A percentile compares a stretch with the other conserved stretches of the same genome.
Conservation (phyloP, 2,888 invertebrate species). For the Clusia tigrina region DNA sequence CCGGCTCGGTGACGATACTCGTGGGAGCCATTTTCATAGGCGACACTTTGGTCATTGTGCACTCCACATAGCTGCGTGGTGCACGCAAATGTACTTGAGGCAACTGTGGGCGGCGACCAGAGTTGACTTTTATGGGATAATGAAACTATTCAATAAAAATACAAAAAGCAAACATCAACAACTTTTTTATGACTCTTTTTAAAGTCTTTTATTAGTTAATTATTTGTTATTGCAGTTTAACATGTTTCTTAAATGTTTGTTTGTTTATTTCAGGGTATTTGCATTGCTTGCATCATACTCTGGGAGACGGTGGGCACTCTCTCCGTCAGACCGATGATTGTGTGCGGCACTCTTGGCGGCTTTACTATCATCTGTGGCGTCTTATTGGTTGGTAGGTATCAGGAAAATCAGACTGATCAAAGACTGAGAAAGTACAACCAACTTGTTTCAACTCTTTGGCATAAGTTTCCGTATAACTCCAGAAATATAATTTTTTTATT, state of each 20-base stretch:
- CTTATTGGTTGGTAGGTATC: slow-evolving; percentile 51
- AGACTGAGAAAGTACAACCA: neutral
- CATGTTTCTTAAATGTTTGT: neutral
- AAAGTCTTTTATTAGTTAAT: no score
- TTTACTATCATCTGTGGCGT: slow-evolving; percentile 58
- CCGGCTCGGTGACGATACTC: slow-evolving; percentile 47
- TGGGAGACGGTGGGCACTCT: slow-evolving; percentile 48
- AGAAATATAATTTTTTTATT: neutral
- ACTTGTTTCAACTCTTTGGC: slow-evolving; percentile 7
- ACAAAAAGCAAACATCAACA: no score
- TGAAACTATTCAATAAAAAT: no score
- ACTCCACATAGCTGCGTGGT: no score
- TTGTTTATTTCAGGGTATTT: slow-evolving; percentile 48
- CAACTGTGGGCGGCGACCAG: no score
- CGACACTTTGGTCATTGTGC: slow-evolving; percentile 50
- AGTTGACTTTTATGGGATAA: no score
- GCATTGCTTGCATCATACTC: slow-evolving; percentile 58
- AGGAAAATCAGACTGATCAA: neutral
- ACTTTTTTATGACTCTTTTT: neutral
- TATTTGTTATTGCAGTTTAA: neutral
- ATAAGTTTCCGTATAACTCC: no score
- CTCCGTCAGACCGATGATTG: slow-evolving; percentile 47
- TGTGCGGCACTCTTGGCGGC: slow-evolving; percentile 58
- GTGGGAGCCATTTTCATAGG: slow-evolving; percentile 49
- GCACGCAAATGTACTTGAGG: no score